Base-by-base conservation (phyloP, 2,797 vertebrate species). In the Anabas testudineus region DNA sequence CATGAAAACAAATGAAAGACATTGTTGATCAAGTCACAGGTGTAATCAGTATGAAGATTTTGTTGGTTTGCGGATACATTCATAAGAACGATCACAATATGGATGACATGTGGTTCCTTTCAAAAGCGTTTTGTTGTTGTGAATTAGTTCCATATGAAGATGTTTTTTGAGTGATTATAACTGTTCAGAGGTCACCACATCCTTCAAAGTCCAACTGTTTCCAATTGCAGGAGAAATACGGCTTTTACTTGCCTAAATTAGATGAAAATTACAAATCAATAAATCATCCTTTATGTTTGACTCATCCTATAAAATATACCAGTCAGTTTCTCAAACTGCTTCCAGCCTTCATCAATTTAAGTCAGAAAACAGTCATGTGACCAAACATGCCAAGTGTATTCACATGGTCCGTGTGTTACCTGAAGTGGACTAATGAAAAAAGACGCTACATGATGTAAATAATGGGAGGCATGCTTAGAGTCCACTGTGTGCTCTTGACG, bases 371-470 rank as follows among this genome's bases (percentile, higher is more conserved):
- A 9, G 51, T 57, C 21, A 41, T n/a, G 34, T 71, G 67, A 76
- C 78, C 81, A 77, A 74, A 83, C 51, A 47, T 21, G 53, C 24
- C 10, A 34, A 47, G 12, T 49, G 37, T 45, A 19, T 32, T 47
- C 37, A 36, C 4, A 2, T 19, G 22, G 39, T 70, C 39, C 12
- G 51, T 37, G 34, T 53, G 61, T 45, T 61, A 3, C 42, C 53
- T 42, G 16, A 70, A 51, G 34, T 46, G 65, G 72, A 79, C 37
- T 71, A 67, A 68, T 73, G 42, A 42, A 42, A 22, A 54, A 9
- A 7, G 30, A 53, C 21, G 15, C 45, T 67, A 26, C 51, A 41
- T 53, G 57, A 60, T 79, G 70, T 88, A 73, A 77, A 81, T 75
- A 72, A 62, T 59, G 21, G 7, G 32, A 74, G 41, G 12, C 21